phyloP scores from a whole-genome alignment of 2,888 invertebrate species.

The Monochamus alternatus region DNA sequence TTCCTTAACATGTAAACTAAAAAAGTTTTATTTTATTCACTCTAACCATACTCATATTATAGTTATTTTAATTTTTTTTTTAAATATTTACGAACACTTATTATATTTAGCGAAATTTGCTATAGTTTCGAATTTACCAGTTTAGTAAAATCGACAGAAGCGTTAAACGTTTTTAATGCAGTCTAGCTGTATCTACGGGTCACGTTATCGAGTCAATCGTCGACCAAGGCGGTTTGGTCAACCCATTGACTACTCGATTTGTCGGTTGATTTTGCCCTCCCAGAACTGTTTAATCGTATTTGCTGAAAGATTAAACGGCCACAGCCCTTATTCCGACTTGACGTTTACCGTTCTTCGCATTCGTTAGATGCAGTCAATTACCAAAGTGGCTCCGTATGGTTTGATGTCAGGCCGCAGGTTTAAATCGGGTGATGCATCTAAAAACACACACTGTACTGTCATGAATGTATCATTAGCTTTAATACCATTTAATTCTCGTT shows the following conservation, averaged over 20 bases:
- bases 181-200: no score
- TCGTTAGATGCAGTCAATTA: slow-evolving; percentile 65
- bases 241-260: slow-evolving; percentile 47
- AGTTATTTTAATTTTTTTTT: no score
- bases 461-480: not conserved
- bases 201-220: slow-evolving; percentile 10
- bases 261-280: slow-evolving; percentile 43
- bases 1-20: no score
- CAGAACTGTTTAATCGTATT: slow-evolving; percentile 65
- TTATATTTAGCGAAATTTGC: no score
- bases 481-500: not conserved
- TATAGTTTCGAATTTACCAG: no score
- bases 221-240: slow-evolving; percentile 43
- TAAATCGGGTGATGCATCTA: slow-evolving; percentile 20
- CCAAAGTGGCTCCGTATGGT: slow-evolving; percentile 66
- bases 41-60: no score
- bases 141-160: no score
- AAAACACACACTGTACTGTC: not conserved
- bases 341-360: slow-evolving; percentile 52
- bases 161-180: no score
- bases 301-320: slow-evolving; percentile 67
- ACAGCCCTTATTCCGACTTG: slow-evolving; percentile 54
- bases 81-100: no score
- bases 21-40: no score
- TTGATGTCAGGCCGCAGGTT: slow-evolving; percentile 58